Evolutionary conservation across 1,140 invertebrate species (phyloP), one percentile per base, ranked within the genome.

Genomic region (Papilio polyxenes): DNA sequence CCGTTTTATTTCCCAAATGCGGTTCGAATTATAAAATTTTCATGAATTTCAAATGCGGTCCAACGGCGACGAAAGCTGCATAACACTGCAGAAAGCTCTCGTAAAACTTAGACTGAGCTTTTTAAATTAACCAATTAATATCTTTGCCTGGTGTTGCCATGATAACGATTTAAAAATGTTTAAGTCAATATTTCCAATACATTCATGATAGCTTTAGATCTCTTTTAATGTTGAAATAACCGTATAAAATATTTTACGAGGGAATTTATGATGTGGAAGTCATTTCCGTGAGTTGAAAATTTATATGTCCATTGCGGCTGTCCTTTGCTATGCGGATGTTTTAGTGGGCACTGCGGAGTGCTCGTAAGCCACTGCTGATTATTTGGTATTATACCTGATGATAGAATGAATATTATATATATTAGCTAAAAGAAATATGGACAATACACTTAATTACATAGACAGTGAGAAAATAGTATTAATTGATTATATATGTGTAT

Each of bases 191-290:
- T 62, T 37, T 11, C 75, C 77, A 62, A 79, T 79, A 78, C 76
- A n/a, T 78, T 59, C 7, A 48, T 31, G 40, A 37, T 44, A 37
- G 56, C 77, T 62, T 56, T 76, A 62, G n/a, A 78, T 40, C 37
- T 53, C 37, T 79, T 76, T 72, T 62, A 62, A 79, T 23, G 51
- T 79, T 10, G 56, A 40, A 59, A 79, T 62, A 53, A 56, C 56
- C 20, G 11, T 56, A 62, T 62, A 48, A 62, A 79, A 79, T 79
- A 79, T 79, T 79, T 79, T 79, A 79, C 56, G 77, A 79, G 23
- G 77, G 77, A 79, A 79, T 79, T 62, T 79, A 79, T 79, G 77
- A 79, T 23, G 77, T 79, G 77, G 77, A 79, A 79, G 77, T 79
- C 77, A 79, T 79, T 79, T 62, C 51, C 77, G 77, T 62, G 77